These are phyloP conservation scores for Galemys pyrenaicus DNA, from an alignment of 2,113 vertebrate genomes.

Conservation along the genomic window DNA sequence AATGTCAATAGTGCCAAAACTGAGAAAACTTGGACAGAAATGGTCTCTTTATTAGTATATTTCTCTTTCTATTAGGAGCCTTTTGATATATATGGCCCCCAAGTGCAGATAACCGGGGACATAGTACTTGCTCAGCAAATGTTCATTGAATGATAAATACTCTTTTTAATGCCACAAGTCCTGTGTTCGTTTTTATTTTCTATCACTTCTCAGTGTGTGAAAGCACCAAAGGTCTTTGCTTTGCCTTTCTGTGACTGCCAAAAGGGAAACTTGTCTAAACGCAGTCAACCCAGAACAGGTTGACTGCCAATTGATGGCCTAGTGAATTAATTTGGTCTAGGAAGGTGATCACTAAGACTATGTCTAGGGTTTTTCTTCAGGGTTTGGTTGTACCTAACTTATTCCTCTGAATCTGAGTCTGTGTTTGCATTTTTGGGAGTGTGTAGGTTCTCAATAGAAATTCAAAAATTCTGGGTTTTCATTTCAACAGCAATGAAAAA, in stretches of 20 bases:
- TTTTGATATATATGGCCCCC: background rate
- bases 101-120: background rate
- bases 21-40: background rate
- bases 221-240: background rate
- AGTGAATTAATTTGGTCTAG: background rate
- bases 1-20: background rate
- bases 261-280: background rate
- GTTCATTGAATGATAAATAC: background rate
- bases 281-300: background rate
- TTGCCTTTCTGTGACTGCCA: background rate
- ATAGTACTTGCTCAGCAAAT: background rate
- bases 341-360: background rate
- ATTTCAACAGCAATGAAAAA: background rate
- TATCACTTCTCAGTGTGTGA: background rate
- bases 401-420: background rate
- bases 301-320: background rate
- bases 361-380: background rate
- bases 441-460: background rate
- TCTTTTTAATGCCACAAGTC: conserved; percentile 13
- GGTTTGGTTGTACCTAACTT: background rate
- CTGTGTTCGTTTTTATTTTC: background rate
- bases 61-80: background rate
- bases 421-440: background rate
- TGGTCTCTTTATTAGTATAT: background rate
- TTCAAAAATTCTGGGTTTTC: background rate